Evolutionary conservation across 2,113 vertebrate species (phyloP).

Genomic region (Australoheros scitulus): DNA sequence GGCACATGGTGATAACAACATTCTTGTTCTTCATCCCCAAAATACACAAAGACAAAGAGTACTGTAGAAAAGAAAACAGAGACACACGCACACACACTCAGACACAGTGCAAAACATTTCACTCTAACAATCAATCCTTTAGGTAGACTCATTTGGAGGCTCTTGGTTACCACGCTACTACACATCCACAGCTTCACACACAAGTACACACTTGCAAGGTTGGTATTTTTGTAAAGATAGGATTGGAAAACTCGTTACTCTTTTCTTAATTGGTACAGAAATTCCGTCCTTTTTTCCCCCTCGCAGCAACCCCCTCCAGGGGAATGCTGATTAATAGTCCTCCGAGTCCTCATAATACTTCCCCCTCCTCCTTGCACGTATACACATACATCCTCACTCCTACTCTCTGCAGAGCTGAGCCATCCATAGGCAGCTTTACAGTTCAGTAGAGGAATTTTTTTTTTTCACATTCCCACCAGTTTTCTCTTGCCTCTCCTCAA

Average conservation of each 20-base stretch:
- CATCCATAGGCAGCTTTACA: constrained; percentile 17
- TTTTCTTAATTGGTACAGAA: constrained; percentile 75
- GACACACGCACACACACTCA: constrained; percentile 10
- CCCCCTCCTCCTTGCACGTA: constrained; percentile 27
- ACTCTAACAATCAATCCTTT: constrained; percentile 63
- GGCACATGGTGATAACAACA: constrained; percentile 39
- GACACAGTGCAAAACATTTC: constrained; percentile 64
- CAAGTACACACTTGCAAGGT: constrained; percentile 39
- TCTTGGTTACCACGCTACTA: constrained; percentile 39
- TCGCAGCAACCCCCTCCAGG: constrained; percentile 71
- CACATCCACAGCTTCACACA: constrained; percentile 18
- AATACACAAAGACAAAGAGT: constrained; percentile 60
- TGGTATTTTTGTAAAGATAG: constrained; percentile 65
- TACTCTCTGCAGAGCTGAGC: neutral
- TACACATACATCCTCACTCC: constrained; percentile 40
- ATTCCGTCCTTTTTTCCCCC: constrained; percentile 63
- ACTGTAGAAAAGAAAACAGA: constrained; percentile 28
- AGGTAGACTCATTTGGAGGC: constrained; percentile 55
- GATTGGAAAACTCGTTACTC: constrained; percentile 74
- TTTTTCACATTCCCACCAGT: neutral
- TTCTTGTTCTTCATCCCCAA: constrained; percentile 52
- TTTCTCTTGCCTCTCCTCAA: constrained; percentile 11
- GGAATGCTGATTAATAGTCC: constrained; percentile 75
- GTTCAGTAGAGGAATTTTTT: constrained; percentile 11
- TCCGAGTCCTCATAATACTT: constrained; percentile 48